Evolutionary conservation across 2,113 vertebrate genomes (phyloP).

Genomic region (Nesogale talazaci): DNA sequence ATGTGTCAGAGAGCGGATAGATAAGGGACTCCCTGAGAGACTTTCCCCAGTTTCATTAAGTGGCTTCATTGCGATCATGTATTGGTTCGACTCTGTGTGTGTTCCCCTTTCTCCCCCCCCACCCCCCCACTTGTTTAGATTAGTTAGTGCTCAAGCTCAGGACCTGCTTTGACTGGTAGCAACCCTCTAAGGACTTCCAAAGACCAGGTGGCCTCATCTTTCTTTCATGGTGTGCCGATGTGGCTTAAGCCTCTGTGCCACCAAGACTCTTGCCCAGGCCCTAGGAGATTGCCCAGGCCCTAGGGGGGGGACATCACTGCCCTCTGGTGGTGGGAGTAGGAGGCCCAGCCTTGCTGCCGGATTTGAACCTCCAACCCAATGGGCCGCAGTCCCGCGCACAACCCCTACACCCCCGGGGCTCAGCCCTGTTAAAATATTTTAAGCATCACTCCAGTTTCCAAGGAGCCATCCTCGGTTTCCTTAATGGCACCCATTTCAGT

Average conservation of each 20-base stretch:
- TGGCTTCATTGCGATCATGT: not conserved
- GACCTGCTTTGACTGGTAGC: too few relatives aligned
- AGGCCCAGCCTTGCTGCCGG: too few relatives aligned
- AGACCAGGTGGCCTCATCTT: too few relatives aligned
- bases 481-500: slow-evolving; percentile 3
- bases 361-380: too few relatives aligned
- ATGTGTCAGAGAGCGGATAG: not conserved
- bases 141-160: not conserved
- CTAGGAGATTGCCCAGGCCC: not conserved
- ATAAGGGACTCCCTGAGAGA: not conserved
- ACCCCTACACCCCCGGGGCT: too few relatives aligned
- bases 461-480: not conserved
- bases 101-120: not conserved
- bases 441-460: not conserved
- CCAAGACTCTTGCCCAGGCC: too few relatives aligned
- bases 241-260: too few relatives aligned
- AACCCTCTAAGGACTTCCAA: too few relatives aligned
- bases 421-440: slow-evolving; percentile 20
- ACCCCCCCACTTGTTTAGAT: not conserved
- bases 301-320: too few relatives aligned
- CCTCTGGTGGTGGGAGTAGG: too few relatives aligned
- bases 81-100: not conserved
- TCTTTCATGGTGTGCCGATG: too few relatives aligned
- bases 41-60: not conserved
- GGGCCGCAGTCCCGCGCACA: too few relatives aligned